A percentile compares a stretch with the other conserved stretches of the same genome.
Evolutionary conservation across 35 echinoderm and acorn worm genomes (phyloP).

Genomic region (Heliocidaris erythrogramma): DNA sequence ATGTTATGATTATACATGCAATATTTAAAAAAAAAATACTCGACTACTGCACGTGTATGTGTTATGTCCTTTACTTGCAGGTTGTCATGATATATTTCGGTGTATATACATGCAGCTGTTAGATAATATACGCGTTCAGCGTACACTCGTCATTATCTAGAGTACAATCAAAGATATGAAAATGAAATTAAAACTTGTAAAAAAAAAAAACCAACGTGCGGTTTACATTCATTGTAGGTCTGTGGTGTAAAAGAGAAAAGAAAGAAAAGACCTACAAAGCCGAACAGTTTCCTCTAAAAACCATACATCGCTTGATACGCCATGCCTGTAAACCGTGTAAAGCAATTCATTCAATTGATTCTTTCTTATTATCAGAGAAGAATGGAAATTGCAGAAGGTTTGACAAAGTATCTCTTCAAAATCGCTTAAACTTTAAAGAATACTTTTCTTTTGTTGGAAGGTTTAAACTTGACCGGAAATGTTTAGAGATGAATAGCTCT

Average conservation of each 20-base stretch:
- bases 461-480: neutral
- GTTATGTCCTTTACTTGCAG: too few species aligned
- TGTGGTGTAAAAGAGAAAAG: neutral
- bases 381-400: neutral
- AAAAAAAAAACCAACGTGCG: neutral
- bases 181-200: neutral
- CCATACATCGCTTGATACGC: neutral
- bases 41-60: too few species aligned
- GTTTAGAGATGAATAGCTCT: neutral
- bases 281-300: neutral
- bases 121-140: too few species aligned
- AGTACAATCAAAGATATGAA: too few species aligned
- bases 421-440: neutral
- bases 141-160: too few species aligned
- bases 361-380: neutral
- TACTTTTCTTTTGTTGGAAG: neutral
- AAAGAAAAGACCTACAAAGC: neutral
- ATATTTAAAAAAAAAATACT: too few species aligned
- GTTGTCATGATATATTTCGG: too few species aligned
- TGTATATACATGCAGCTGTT: too few species aligned
- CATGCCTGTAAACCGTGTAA: neutral
- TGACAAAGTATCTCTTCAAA: neutral
- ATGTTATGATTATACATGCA: too few species aligned
- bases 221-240: neutral
- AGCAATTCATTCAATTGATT: neutral